These are phyloP conservation scores for Hypsibius dujardini DNA, from an alignment of 1,140 invertebrate genomes.

Conservation along the genomic window DNA sequence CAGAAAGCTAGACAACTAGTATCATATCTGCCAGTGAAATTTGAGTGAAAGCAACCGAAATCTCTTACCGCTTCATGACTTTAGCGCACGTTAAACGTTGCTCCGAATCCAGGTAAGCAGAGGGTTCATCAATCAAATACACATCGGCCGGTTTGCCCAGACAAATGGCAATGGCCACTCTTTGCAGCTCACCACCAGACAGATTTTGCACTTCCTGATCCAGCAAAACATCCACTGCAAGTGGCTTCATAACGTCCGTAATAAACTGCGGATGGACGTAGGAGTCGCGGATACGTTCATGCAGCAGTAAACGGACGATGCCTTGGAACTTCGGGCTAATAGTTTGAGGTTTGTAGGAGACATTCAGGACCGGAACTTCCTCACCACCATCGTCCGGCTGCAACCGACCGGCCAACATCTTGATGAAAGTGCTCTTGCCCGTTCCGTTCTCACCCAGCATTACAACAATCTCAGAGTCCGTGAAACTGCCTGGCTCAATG, in stretches of 20 bases:
- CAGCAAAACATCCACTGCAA: constrained; percentile 92
- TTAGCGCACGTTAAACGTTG: constrained; percentile 98
- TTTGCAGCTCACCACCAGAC: constrained; percentile 96
- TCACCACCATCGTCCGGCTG: constrained; percentile 67
- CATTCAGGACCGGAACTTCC: constrained; percentile 74
- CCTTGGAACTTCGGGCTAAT: constrained; percentile 95
- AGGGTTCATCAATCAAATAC: constrained; percentile 96
- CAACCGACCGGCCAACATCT: constrained; percentile 89
- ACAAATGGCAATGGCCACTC: constrained; percentile 84
- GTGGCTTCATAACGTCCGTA: constrained; percentile 96
- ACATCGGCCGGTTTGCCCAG: constrained; percentile 96
- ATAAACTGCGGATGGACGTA: constrained; percentile 94
- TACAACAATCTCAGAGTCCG: constrained; percentile 97
- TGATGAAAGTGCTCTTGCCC: constrained; percentile 96
- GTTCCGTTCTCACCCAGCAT: constrained; percentile 97
- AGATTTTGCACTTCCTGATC: constrained; percentile 96
- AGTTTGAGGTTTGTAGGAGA: constrained; percentile 99
- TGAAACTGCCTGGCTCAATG: constrained; percentile 79
- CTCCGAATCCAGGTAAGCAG: constrained; percentile 96
- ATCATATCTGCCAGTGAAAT: not conserved
- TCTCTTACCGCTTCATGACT: constrained; percentile 77
- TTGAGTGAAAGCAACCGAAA: too few relatives aligned
- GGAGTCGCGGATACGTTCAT: constrained; percentile 89
- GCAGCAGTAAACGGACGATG: constrained; percentile 68
- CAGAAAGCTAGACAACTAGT: too few relatives aligned